These are phyloP conservation scores for Amniataba percoides DNA, from an alignment of 2,797 vertebrate genomes.

Conservation along the genomic window DNA sequence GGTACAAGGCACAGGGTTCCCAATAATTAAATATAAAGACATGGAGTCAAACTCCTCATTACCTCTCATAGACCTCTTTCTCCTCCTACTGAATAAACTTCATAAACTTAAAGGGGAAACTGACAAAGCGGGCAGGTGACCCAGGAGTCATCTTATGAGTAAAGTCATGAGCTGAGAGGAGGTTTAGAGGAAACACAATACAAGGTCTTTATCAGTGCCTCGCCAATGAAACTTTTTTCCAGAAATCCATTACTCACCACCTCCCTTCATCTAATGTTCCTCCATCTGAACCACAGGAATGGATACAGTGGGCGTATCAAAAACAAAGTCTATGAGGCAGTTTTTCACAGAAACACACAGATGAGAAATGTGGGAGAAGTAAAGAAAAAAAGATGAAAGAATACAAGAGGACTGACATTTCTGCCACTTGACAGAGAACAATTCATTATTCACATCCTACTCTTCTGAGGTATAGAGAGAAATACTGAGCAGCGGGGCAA, in stretches of 20 bases:
- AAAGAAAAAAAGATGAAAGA: slow-evolving; percentile 30
- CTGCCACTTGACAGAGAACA: slow-evolving; percentile 18
- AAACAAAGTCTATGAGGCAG: slow-evolving; percentile 22
- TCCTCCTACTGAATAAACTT: not conserved
- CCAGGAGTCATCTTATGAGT: slow-evolving; percentile 44
- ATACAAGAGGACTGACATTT: slow-evolving; percentile 16
- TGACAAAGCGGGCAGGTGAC: slow-evolving; percentile 34
- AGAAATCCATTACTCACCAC: slow-evolving; percentile 51
- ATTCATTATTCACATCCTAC: slow-evolving; percentile 22
- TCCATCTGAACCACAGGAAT: slow-evolving; percentile 60
- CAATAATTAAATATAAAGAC: not conserved
- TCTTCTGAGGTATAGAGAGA: slow-evolving; percentile 23
- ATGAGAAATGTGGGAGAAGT: slow-evolving; percentile 27
- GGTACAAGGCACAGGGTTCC: not conserved
- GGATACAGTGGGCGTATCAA: slow-evolving; percentile 52
- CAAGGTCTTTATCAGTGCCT: slow-evolving; percentile 31
- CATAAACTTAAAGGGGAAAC: not conserved
- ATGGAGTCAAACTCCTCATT: not conserved
- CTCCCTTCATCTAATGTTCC: slow-evolving; percentile 40
- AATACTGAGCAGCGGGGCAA: slow-evolving; percentile 10
- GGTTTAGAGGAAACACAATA: slow-evolving; percentile 37
- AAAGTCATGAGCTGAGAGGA: slow-evolving; percentile 35
- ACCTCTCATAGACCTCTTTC: not conserved
- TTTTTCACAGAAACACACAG: slow-evolving; percentile 29
- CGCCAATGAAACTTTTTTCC: slow-evolving; percentile 48